phyloP scores from a whole-genome alignment of 2,797 vertebrate genomes.

The Cryptoprocta ferox region DNA sequence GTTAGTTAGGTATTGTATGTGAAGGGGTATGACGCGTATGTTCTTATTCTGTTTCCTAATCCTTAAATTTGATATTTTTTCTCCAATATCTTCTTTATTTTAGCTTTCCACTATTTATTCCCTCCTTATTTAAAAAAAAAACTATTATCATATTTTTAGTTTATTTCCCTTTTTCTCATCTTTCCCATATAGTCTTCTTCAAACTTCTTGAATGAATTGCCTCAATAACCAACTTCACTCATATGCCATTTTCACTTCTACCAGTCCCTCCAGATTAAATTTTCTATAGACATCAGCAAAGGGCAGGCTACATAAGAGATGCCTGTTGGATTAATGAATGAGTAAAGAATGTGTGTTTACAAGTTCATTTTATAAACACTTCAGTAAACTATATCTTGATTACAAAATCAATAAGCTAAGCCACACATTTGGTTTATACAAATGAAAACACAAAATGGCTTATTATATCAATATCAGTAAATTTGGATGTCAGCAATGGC shows the following conservation, averaged over 20 bases:
- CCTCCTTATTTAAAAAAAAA: background rate
- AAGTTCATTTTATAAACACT: conserved; percentile 77
- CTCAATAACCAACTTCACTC: background rate
- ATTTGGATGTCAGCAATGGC: conserved; percentile 78
- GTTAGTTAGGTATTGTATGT: background rate
- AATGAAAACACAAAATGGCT: conserved; percentile 82
- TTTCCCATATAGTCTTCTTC: background rate
- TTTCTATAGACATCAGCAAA: background rate
- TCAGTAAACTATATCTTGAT: conserved; percentile 80
- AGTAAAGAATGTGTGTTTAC: conserved; percentile 50
- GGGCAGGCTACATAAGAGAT: background rate
- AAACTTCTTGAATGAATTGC: background rate
- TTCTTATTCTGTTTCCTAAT: background rate
- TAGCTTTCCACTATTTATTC: background rate
- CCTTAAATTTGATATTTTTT: background rate
- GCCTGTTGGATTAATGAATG: conserved; percentile 67
- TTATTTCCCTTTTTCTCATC: background rate
- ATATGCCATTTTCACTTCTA: background rate
- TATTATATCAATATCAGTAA: conserved; percentile 80
- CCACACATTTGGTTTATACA: conserved; percentile 82
- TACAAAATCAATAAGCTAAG: conserved; percentile 82
- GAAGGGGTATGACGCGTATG: background rate
- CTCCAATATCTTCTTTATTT: background rate
- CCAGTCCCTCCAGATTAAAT: background rate
- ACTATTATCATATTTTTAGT: background rate